A percentile compares a stretch with the other conserved stretches of the same genome.
Conservation (phyloP, 1,140 invertebrate species). For the Drosophila simulans region DNA sequence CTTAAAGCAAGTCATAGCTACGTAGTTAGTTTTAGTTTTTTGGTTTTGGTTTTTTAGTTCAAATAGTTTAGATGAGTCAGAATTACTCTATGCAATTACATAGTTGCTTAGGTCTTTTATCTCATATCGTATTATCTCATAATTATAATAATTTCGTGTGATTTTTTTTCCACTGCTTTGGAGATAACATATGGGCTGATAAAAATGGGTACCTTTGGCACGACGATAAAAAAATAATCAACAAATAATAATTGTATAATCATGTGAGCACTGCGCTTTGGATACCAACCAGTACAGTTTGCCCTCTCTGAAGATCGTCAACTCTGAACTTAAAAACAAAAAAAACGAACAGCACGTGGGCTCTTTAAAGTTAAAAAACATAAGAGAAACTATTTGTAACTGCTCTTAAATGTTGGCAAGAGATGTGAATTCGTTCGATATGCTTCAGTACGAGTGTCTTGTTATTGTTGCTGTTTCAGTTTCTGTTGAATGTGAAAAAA, state of each 20-base stretch:
- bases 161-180: constrained; percentile 14
- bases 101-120: background rate
- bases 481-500: constrained; percentile 44
- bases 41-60: background rate
- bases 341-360: too few species aligned
- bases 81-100: background rate
- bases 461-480: constrained; percentile 20
- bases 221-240: constrained; percentile 50
- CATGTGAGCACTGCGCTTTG: constrained; percentile 33
- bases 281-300: constrained; percentile 7
- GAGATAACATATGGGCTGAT: constrained; percentile 46
- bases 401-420: constrained; percentile 37
- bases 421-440: constrained; percentile 6
- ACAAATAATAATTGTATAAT: constrained; percentile 46
- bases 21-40: background rate
- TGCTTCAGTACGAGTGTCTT: constrained; percentile 11
- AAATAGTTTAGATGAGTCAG: background rate
- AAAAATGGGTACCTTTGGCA: constrained; percentile 21
- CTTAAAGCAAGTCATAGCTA: background rate
- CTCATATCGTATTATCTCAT: constrained; percentile 36
- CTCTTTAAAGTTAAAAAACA: constrained; percentile 7
- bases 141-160: constrained; percentile 55
- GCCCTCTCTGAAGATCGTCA: constrained; percentile 7
- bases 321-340: background rate
- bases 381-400: constrained; percentile 14